Percentiles rank a stretch among this genome's conserved stretches.
These are phyloP conservation scores for Peromyscus polionotus DNA, from an alignment of 2,113 vertebrate genomes.

Conservation along the genomic window DNA sequence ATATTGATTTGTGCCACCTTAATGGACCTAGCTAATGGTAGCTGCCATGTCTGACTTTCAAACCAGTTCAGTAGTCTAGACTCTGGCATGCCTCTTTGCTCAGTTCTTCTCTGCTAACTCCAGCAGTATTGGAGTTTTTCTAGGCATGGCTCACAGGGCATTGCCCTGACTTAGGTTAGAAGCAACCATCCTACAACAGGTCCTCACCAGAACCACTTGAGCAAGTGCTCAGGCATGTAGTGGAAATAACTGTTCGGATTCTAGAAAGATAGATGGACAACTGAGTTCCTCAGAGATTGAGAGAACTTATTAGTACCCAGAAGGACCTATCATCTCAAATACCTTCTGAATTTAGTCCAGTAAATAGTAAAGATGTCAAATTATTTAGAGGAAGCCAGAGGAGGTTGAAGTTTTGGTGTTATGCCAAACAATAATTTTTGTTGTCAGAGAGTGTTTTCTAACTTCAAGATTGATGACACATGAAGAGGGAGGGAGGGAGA, in stretches of 20 bases:
- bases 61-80: background rate
- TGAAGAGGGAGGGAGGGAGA: background rate
- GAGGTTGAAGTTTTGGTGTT: background rate
- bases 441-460: background rate
- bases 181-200: background rate
- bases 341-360: background rate
- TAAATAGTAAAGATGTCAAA: background rate
- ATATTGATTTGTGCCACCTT: background rate
- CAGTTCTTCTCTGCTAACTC: background rate
- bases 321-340: background rate
- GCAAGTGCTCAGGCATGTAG: background rate
- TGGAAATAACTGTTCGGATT: background rate
- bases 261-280: background rate
- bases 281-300: background rate
- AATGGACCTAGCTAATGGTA: background rate
- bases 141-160: background rate
- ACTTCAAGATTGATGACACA: background rate
- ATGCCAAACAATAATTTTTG: background rate
- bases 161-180: background rate
- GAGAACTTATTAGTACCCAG: background rate
- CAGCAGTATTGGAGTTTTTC: background rate
- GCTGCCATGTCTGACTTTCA: background rate
- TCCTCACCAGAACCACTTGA: background rate
- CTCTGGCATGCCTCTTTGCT: background rate
- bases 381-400: background rate